Percentiles rank a stretch among this genome's conserved stretches.
phyloP scores from a whole-genome alignment of 2,113 vertebrate genomes.

The Motacilla alba region DNA sequence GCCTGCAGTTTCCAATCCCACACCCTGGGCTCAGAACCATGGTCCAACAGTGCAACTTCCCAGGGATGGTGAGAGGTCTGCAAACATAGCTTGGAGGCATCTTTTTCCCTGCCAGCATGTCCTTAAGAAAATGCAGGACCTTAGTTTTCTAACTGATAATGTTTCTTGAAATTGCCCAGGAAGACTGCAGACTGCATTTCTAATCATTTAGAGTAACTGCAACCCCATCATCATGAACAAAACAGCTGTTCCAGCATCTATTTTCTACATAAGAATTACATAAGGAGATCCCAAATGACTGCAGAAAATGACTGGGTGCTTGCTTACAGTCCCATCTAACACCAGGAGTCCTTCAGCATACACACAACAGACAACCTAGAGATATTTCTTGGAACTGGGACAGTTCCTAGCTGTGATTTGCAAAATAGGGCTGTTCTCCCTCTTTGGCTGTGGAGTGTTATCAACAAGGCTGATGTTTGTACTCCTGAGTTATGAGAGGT shows the following conservation, averaged over 20 bases:
- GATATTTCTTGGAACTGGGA: neutral
- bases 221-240: neutral
- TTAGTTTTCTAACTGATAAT: neutral
- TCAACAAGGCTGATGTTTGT: neutral
- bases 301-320: neutral
- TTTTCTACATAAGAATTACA: neutral
- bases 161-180: neutral
- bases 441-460: neutral
- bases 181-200: neutral
- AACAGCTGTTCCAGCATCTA: neutral
- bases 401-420: neutral
- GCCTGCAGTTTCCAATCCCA: neutral
- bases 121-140: neutral
- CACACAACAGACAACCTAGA: accelerated
- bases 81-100: neutral
- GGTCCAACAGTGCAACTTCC: neutral
- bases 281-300: neutral
- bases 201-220: neutral
- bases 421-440: neutral
- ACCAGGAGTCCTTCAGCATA: neutral
- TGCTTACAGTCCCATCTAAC: neutral
- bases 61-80: neutral
- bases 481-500: neutral
- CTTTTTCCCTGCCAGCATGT: neutral
- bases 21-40: accelerated